Conservation (phyloP, 1,140 invertebrate genomes). For the Capitella teleta region DNA sequence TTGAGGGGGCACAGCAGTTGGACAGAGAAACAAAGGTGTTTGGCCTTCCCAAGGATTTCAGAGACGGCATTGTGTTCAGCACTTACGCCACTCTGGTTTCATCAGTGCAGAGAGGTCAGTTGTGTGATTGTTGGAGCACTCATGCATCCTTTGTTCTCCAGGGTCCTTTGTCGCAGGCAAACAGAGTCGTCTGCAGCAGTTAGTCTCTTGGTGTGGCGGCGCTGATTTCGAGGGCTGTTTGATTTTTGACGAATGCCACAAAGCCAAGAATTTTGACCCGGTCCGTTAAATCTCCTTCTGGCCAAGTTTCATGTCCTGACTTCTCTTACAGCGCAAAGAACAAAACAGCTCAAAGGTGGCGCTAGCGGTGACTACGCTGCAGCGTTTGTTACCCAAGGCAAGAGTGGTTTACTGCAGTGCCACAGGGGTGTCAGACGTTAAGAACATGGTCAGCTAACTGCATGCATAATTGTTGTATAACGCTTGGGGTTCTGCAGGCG, state of each 20-base stretch:
- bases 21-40: slow-evolving; percentile 34
- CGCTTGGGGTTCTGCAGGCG: slow-evolving; percentile 43
- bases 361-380: slow-evolving; percentile 28
- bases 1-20: slow-evolving; percentile 35
- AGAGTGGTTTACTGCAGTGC: slow-evolving; percentile 96
- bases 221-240: slow-evolving; percentile 85
- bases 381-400: slow-evolving; percentile 65
- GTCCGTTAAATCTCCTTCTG: slow-evolving; percentile 66
- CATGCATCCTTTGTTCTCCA: slow-evolving; percentile 60
- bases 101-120: slow-evolving; percentile 29
- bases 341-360: slow-evolving; percentile 32
- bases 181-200: slow-evolving; percentile 48
- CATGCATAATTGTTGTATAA: neutral
- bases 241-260: slow-evolving; percentile 99
- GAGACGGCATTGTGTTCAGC: slow-evolving; percentile 35
- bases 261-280: slow-evolving; percentile 95
- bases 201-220: slow-evolving; percentile 88
- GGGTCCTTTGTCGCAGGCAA: slow-evolving; percentile 62
- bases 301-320: neutral
- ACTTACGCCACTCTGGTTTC: slow-evolving; percentile 38
- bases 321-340: slow-evolving; percentile 26
- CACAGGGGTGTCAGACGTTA: slow-evolving; percentile 92
- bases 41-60: slow-evolving; percentile 31
- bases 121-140: neutral
- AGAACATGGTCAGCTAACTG: slow-evolving; percentile 63